phyloP scores from a whole-genome alignment of 2,113 vertebrate species.

The Lynx canadensis region DNA sequence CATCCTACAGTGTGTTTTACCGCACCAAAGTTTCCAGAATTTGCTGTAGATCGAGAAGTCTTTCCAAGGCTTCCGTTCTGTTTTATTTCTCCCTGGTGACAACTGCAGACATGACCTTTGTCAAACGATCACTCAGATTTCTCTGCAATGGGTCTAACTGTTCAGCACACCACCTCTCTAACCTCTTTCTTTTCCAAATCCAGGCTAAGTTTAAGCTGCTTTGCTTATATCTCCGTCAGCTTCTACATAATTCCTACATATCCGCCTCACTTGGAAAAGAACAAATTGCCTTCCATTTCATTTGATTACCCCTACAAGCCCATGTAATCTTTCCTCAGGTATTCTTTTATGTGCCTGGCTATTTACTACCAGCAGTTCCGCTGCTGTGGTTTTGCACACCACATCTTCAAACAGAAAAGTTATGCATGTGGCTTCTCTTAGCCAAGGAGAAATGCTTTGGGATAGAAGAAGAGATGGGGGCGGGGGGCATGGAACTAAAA shows the following conservation, averaged over 20 bases:
- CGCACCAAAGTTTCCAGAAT: neutral
- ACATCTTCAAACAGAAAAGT: too few relatives aligned
- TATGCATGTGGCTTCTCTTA: neutral
- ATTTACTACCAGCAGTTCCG: fast-evolving
- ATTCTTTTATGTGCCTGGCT: neutral
- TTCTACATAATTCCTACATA: neutral
- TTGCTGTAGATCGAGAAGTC: neutral
- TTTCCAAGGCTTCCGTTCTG: neutral
- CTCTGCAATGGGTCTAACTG: neutral
- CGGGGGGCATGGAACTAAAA: neutral
- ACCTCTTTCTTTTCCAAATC: neutral
- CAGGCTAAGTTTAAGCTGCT: neutral
- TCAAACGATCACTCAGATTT: neutral
- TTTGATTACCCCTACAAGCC: neutral
- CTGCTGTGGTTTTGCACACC: fast-evolving
- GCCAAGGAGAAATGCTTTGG: neutral
- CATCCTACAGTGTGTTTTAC: neutral
- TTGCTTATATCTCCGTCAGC: neutral
- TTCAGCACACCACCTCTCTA: neutral
- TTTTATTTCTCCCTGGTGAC: neutral
- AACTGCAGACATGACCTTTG: neutral
- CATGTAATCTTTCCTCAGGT: neutral
- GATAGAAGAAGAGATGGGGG: neutral
- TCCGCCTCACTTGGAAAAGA: neutral
- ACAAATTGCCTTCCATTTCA: neutral